These are phyloP conservation scores for Coleophora flavipennella DNA, from an alignment of 2,888 invertebrate species.

Conservation along the genomic window DNA sequence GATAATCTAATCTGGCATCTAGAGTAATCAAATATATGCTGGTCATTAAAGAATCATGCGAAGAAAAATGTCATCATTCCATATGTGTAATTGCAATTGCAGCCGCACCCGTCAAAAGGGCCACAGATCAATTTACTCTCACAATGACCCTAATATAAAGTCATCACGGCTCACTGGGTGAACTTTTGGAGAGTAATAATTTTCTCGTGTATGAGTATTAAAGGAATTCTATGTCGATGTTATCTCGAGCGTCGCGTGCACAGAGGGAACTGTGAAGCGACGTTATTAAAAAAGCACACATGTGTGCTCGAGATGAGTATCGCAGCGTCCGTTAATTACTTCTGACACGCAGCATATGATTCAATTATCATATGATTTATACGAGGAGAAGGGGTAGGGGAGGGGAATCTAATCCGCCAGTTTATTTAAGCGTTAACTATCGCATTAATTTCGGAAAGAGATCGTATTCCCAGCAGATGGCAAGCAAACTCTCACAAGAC, in stretches of 20 bases:
- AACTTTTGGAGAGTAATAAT: slow-evolving; percentile 40
- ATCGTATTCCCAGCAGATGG: slow-evolving; percentile 58
- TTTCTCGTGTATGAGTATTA: slow-evolving; percentile 51
- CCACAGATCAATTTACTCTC: slow-evolving; percentile 61
- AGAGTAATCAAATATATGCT: slow-evolving; percentile 11
- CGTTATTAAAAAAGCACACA: slow-evolving; percentile 70
- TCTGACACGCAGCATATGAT: slow-evolving; percentile 72
- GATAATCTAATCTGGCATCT: neutral
- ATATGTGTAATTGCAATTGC: slow-evolving; percentile 40
- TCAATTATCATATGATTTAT: slow-evolving; percentile 73
- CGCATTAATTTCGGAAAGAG: slow-evolving; percentile 46
- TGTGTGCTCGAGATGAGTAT: slow-evolving; percentile 65
- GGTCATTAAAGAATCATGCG: slow-evolving; percentile 19
- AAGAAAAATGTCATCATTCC: slow-evolving; percentile 27
- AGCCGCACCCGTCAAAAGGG: slow-evolving; percentile 39
- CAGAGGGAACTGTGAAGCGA: slow-evolving; percentile 57
- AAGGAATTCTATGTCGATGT: slow-evolving; percentile 63
- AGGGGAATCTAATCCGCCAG: slow-evolving; percentile 35
- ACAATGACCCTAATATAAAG: slow-evolving; percentile 65
- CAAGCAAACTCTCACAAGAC: slow-evolving; percentile 49
- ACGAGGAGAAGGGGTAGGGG: slow-evolving; percentile 37
- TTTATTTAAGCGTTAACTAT: slow-evolving; percentile 64
- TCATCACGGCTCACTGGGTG: slow-evolving; percentile 42
- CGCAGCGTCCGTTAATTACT: slow-evolving; percentile 69
- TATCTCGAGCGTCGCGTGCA: slow-evolving; percentile 62